A percentile compares a stretch with the other conserved stretches of the same genome.
These are phyloP conservation scores for Scophthalmus maximus DNA, from an alignment of 2,113 vertebrate genomes.

Conservation along the genomic window DNA sequence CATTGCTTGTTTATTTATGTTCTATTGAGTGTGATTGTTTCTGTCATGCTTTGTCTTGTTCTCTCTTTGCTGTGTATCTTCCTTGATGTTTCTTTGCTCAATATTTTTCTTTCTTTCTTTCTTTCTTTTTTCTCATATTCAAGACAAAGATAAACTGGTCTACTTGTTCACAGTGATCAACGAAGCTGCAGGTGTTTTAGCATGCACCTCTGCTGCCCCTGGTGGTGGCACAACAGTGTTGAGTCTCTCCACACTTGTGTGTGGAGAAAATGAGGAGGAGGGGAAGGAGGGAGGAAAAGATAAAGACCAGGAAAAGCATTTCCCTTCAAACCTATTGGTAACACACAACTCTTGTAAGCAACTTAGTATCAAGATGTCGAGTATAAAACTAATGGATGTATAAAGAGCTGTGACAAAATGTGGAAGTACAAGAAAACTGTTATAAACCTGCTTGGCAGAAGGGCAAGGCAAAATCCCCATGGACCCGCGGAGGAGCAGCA, in stretches of 20 bases:
- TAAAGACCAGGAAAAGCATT: background rate
- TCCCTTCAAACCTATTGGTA: too few relatives aligned
- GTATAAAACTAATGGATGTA: too few relatives aligned
- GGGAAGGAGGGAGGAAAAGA: background rate
- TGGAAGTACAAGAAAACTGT: too few relatives aligned
- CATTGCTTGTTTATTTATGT: conserved; percentile 13
- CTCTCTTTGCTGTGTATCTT: conserved; percentile 12
- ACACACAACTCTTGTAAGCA: too few relatives aligned
- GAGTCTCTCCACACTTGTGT: background rate
- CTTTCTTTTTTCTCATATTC: background rate
- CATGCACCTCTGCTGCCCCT: conserved; percentile 78
- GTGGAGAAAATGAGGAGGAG: background rate
- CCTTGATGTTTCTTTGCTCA: conserved; percentile 4
- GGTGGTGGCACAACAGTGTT: conserved; percentile 50
- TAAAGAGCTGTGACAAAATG: too few relatives aligned
- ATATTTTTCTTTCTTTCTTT: background rate
- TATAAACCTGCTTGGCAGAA: too few relatives aligned
- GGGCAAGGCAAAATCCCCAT: too few relatives aligned
- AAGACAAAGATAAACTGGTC: conserved; percentile 2
- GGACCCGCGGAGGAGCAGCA: too few relatives aligned
- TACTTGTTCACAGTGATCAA: conserved; percentile 13
- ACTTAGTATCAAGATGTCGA: too few relatives aligned
- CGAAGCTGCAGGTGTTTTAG: conserved; percentile 16
- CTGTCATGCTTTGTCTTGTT: conserved; percentile 34
- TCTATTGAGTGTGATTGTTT: conserved; percentile 18